phyloP scores from a whole-genome alignment of 2,113 vertebrate species.

The Geothlypis trichas region DNA sequence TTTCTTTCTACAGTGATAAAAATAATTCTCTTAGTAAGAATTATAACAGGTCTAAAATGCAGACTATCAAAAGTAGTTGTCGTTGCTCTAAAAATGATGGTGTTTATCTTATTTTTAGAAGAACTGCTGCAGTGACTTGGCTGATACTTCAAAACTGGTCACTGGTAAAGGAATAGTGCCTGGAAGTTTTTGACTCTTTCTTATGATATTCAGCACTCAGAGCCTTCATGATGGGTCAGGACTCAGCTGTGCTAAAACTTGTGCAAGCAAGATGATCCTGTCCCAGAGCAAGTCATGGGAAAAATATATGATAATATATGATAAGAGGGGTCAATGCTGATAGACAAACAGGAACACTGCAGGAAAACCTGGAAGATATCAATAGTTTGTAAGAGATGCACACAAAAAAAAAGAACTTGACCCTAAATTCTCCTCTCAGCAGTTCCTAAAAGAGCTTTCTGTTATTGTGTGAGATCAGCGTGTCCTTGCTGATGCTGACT shows the following conservation, averaged over 20 bases:
- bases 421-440: neutral
- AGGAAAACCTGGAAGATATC: neutral
- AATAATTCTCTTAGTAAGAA: neutral
- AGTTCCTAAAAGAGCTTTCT: neutral
- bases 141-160: neutral
- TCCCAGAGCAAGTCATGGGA: neutral
- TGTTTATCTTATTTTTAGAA: neutral
- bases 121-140: neutral
- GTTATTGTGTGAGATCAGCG: accelerated
- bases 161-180: neutral
- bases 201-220: neutral
- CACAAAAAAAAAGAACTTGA: neutral
- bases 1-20: neutral
- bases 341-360: neutral
- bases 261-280: neutral
- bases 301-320: neutral
- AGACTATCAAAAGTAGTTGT: neutral
- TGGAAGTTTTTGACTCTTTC: neutral
- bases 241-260: neutral
- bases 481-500: neutral
- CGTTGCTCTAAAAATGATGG: neutral
- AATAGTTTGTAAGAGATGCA: neutral
- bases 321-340: neutral
- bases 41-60: neutral
- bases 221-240: neutral